These are phyloP conservation scores for Drosophila meridiana DNA, from an alignment of 2,888 invertebrate genomes.

Conservation along the genomic window DNA sequence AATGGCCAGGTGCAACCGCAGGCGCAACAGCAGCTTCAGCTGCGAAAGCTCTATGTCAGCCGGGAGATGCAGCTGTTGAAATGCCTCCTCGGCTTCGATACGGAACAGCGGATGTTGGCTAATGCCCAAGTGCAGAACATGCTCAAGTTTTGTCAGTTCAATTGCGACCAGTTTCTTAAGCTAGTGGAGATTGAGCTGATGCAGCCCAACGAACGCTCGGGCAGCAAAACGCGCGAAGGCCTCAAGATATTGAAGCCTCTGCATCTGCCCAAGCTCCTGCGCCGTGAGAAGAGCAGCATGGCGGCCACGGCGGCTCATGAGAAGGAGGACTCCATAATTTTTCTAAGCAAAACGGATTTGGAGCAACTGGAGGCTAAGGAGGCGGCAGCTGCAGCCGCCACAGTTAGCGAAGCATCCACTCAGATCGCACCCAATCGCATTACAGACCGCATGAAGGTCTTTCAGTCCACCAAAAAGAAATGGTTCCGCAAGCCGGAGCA, in stretches of 20 bases:
- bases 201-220: slow-evolving; percentile 83
- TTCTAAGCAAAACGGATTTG: slow-evolving; percentile 88
- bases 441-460: slow-evolving; percentile 85
- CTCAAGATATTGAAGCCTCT: slow-evolving; percentile 86
- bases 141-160: slow-evolving; percentile 85
- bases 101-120: slow-evolving; percentile 84
- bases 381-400: slow-evolving; percentile 43
- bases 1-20: slow-evolving; percentile 61
- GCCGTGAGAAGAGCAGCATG: slow-evolving; percentile 84
- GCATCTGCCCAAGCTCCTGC: slow-evolving; percentile 83
- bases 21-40: slow-evolving; percentile 79
- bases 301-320: slow-evolving; percentile 84
- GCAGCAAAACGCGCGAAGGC: slow-evolving; percentile 86
- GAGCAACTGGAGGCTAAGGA: slow-evolving; percentile 87
- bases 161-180: slow-evolving; percentile 84
- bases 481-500: slow-evolving; percentile 87
- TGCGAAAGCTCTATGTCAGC: slow-evolving; percentile 86
- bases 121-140: slow-evolving; percentile 85
- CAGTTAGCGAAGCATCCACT: slow-evolving; percentile 31
- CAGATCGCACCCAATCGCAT: slow-evolving; percentile 70
- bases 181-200: slow-evolving; percentile 84
- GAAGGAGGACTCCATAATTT: slow-evolving; percentile 89
- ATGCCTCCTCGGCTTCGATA: slow-evolving; percentile 84
- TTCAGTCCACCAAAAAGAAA: slow-evolving; percentile 87
- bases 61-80: slow-evolving; percentile 83